Evolutionary conservation across 2,888 invertebrate genomes (phyloP), one percentile per base, ranked within the genome.

Genomic region (Schizaphis graminum): DNA sequence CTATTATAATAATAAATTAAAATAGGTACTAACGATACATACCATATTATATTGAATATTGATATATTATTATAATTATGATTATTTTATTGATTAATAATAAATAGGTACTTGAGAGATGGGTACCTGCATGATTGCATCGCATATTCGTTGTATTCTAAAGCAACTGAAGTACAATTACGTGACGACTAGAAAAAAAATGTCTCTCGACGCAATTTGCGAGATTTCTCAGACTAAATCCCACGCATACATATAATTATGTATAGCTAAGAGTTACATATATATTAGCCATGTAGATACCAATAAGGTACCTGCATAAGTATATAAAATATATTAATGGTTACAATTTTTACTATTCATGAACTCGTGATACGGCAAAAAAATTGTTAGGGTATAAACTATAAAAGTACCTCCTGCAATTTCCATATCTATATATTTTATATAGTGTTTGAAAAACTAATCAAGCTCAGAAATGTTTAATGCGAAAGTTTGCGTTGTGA

Each of bases 141-240:
- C 35, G 35, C 35, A 4, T 56, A 89, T 56, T 26, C 21, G 28
- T 87, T 49, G n/a, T 57, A 56, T 57, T 41, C 41, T 57, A 49
- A 89, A 35, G 26, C 41, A 26, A 57, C 41, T 89, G 89, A 89
- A 89, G 89, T 89, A 28, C 41, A 35, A 28, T 26, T 89, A 89
- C 89, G 89, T 89, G 89, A 89, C 87, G n/a, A 88, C 89, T 35
- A 89, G 35, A 57, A 88, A 49, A 86, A 28, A 89, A 89, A 41
- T 56, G 56, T 26, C 41, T 35, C 56, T 89, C 41, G 56, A 56
- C 26, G 57, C 56, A 56, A 56, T 89, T 89, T 41, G 35, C 26
- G 35, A 41, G 41, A 56, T 41, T 57, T 57, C 13, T 28, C 56
- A 13, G 28, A 57, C 8, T 21, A 21, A 21, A 77, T 77, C 35